Conservation (phyloP, 2,888 invertebrate genomes). For the Ceramica pisi region DNA sequence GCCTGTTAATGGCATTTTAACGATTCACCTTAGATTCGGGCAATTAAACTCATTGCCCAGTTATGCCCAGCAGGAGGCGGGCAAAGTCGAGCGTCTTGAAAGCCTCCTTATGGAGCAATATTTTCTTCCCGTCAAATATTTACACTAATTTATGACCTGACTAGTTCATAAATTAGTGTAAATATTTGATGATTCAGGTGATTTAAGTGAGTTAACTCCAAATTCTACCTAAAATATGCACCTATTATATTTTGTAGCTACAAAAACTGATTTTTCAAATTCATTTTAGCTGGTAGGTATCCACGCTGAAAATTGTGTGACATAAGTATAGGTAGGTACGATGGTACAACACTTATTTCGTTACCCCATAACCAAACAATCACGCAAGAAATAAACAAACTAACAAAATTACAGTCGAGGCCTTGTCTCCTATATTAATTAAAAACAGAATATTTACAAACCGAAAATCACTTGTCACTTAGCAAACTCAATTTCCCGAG, state of each 20-base stretch:
- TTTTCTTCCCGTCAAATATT: slow-evolving; percentile 2
- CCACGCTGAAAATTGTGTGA: background rate
- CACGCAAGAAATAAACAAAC: slow-evolving; percentile 12
- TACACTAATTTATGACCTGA: too few relatives aligned
- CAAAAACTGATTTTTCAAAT: too few relatives aligned
- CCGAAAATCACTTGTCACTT: slow-evolving; percentile 35
- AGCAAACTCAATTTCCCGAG: slow-evolving; percentile 48
- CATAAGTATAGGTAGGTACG: too few relatives aligned
- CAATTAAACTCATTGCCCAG: slow-evolving; percentile 60
- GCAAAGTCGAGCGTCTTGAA: slow-evolving; percentile 22
- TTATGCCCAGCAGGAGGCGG: slow-evolving; percentile 39
- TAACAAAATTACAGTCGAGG: slow-evolving; percentile 13
- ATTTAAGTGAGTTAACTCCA: background rate
- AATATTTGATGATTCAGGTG: background rate
- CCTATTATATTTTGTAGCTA: too few relatives aligned
- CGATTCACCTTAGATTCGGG: slow-evolving; percentile 64
- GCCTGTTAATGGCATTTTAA: slow-evolving; percentile 71
- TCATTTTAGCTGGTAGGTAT: background rate
- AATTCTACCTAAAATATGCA: too few relatives aligned
- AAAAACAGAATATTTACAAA: slow-evolving; percentile 53
- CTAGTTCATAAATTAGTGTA: background rate
- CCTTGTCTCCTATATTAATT: slow-evolving; percentile 42
- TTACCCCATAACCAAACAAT: slow-evolving; percentile 1
- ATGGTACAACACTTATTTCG: background rate
- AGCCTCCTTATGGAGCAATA: slow-evolving; percentile 10